Evolutionary conservation across 2,113 vertebrate genomes (phyloP).

Genomic region (Pelecanoides urinatrix): DNA sequence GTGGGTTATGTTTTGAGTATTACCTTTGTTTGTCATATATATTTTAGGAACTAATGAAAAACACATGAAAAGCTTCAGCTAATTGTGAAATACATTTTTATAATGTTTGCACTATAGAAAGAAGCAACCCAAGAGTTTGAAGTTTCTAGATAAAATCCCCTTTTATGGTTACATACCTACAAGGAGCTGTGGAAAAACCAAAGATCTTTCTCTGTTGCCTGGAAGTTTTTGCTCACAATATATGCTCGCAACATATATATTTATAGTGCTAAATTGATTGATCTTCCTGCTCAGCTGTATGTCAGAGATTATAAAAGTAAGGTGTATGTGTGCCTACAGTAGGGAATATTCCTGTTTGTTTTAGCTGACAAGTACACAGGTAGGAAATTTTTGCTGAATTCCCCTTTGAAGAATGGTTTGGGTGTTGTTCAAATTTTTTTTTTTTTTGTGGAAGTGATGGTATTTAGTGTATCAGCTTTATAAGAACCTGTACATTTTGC

Average conservation of each 20-base stretch:
- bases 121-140: not conserved
- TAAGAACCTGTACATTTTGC: not conserved
- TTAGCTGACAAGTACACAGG: not conserved
- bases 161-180: not conserved
- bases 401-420: not conserved
- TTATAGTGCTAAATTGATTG: not conserved
- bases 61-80: not conserved
- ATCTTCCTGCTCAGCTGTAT: not conserved
- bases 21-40: not conserved
- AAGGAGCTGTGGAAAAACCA: not conserved
- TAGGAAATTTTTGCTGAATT: not conserved
- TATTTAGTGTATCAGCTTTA: not conserved
- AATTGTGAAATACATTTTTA: not conserved
- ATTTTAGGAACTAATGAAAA: not conserved
- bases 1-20: not conserved
- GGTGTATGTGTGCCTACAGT: not conserved
- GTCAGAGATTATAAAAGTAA: not conserved
- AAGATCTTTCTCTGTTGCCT: not conserved
- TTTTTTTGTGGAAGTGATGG: not conserved
- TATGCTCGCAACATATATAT: not conserved
- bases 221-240: not conserved
- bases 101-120: not conserved
- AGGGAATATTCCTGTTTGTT: not conserved
- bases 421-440: not conserved
- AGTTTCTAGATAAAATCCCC: not conserved